Conservation (phyloP, 2,113 vertebrate genomes). For the Dascyllus trimaculatus region DNA sequence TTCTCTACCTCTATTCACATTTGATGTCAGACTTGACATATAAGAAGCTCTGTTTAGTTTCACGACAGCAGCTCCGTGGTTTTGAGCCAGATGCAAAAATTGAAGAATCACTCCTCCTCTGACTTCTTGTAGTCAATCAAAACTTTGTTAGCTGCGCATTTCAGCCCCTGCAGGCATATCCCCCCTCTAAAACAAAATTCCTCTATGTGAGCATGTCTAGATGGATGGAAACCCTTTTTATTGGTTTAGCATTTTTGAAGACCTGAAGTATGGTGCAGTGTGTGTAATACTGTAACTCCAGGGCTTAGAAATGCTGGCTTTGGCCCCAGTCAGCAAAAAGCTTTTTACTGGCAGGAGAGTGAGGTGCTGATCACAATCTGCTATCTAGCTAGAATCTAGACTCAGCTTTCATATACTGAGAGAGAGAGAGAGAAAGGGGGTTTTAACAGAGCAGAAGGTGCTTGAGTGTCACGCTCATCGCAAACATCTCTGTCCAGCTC, state of each 20-base stretch:
- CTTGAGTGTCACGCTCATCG: constrained; percentile 71
- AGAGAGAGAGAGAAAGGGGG: constrained; percentile 68
- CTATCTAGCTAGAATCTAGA: constrained; percentile 78
- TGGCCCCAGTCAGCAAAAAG: constrained; percentile 82
- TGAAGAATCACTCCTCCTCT: constrained; percentile 47
- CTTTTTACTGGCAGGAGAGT: constrained; percentile 83
- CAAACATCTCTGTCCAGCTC: constrained; percentile 78
- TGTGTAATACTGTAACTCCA: constrained; percentile 80
- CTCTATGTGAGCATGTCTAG: constrained; percentile 53
- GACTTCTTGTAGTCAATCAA: constrained; percentile 72
- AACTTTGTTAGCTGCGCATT: constrained; percentile 70
- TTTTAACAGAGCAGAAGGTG: constrained; percentile 74
- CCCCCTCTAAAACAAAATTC: constrained; percentile 49
- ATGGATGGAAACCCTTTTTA: constrained; percentile 78
- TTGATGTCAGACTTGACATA: constrained; percentile 42
- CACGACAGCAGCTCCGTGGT: constrained; percentile 11
- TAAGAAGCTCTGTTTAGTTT: constrained; percentile 47
- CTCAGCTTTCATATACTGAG: constrained; percentile 77
- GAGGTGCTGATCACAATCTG: constrained; percentile 80
- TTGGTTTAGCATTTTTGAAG: constrained; percentile 80
- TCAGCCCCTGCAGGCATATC: constrained; percentile 60
- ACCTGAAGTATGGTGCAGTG: constrained; percentile 71
- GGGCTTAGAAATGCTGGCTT: constrained; percentile 86
- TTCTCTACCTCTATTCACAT: constrained; percentile 23
- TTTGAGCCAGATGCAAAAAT: constrained; percentile 53